A percentile compares a stretch with the other conserved stretches of the same genome.
These are phyloP conservation scores for Dermochelys coriacea DNA, from an alignment of 2,797 vertebrate species.

Conservation along the genomic window DNA sequence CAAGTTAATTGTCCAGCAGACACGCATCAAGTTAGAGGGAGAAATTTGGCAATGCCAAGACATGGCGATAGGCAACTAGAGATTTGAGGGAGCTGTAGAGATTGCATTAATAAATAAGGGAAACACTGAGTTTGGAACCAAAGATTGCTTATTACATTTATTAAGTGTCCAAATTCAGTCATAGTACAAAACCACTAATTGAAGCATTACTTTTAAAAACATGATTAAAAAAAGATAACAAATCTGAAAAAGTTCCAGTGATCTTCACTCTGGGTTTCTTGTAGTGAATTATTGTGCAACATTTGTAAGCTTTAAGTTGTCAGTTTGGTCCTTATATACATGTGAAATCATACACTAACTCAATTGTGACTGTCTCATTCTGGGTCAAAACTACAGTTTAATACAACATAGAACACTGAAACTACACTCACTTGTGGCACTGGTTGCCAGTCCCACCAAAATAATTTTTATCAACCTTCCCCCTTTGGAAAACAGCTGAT, in stretches of 20 bases:
- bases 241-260: neutral
- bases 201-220: constrained; percentile 17
- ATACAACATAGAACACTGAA: constrained; percentile 28
- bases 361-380: constrained; percentile 42
- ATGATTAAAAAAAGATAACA: neutral
- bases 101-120: neutral
- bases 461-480: neutral
- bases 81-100: neutral
- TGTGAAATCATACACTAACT: constrained; percentile 41
- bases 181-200: neutral
- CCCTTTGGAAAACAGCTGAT: neutral
- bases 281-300: constrained; percentile 17
- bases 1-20: no score
- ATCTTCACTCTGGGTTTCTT: neutral
- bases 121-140: neutral
- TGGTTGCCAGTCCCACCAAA: neutral
- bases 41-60: no score
- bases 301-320: constrained; percentile 29
- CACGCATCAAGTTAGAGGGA: no score
- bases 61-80: neutral
- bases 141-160: neutral
- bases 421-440: neutral
- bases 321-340: constrained; percentile 12
- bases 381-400: constrained; percentile 6
- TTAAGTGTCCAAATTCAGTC: constrained; percentile 1